Base-by-base conservation (phyloP, 30 jellyfish, hydroid and myxozoan species). In the Rhopilema esculentum region DNA sequence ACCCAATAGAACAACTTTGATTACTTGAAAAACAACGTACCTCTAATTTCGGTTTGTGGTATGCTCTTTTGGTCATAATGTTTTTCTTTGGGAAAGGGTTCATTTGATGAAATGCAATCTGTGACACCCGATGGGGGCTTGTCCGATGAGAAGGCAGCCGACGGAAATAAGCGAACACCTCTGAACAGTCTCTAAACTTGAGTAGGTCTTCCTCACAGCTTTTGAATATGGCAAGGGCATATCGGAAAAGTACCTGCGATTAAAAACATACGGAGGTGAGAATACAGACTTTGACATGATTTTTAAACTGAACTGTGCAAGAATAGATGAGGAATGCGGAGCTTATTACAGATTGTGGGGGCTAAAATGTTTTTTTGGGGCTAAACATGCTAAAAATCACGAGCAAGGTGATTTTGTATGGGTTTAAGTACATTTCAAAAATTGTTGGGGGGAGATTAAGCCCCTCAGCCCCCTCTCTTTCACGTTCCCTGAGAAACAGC, bases 191-290 rank as follows among this genome's bases (percentile, higher is more conserved):
- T 30, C 27, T 79, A 8, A 88, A 23, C 50, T 84, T 88, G 30
- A 93, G 72, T n/a, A 93, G 77, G n/a, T 93, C 98, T n/a, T 93
- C 98, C 71, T 93, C 98, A 48, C 94, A 93, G 52, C 91, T 61
- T 70, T 93, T 93, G 95, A 93, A 93, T 25, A 93, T 88, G 22
- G 98, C 97, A 79, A 93, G 85, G 0, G 98, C 94, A 57, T 82
- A 93, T 8, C 98, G 95, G 72, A 93, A 93, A 21, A 93, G 82
- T 20, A 93, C 97, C 98, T 93, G 79, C 23, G 73, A 51, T 20
- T 19, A 17, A 87, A 32, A 57, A 27, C 4, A 26, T 40, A 40
- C 57, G 12, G 57, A n/a, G n/a, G n/a, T 12, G 57, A 2, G 57
- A 40, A 12, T 40, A 40, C 57, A 40, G 12, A 40, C 6, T 12